A percentile compares a stretch with the other conserved stretches of the same genome.
Evolutionary conservation across 2,113 vertebrate species (phyloP).

Genomic region (Pleuronectes platessa): DNA sequence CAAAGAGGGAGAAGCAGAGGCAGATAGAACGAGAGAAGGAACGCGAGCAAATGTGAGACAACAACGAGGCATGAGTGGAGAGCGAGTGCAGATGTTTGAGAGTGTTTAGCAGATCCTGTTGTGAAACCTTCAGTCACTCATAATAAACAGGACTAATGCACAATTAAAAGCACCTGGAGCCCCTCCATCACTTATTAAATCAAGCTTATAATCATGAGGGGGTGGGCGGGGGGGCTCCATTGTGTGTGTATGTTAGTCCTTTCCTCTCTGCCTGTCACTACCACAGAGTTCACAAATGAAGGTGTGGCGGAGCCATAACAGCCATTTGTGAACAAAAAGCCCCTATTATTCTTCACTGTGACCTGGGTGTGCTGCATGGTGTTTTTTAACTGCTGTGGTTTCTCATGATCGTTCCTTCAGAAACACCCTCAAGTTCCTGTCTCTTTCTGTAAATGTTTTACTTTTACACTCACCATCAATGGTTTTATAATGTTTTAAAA

Average conservation of each 20-base stretch:
- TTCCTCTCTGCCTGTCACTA: conserved; percentile 43
- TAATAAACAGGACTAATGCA: conserved; percentile 64
- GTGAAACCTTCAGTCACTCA: conserved; percentile 52
- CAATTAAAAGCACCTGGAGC: conserved; percentile 73
- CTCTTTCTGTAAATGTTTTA: too few species aligned
- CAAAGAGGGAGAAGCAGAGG: background rate
- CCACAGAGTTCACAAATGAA: conserved; percentile 64
- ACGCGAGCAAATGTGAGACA: background rate
- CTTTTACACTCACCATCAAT: background rate
- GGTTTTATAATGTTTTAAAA: background rate
- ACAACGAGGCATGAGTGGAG: conserved; percentile 17
- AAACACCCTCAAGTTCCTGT: too few species aligned
- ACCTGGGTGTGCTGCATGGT: conserved; percentile 9
- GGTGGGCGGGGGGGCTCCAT: conserved; percentile 10
- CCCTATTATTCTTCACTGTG: conserved; percentile 31
- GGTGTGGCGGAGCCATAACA: conserved; percentile 60
- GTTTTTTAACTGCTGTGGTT: too few species aligned
- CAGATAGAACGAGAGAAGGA: background rate
- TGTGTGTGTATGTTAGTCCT: conserved; percentile 10
- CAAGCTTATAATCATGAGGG: conserved; percentile 54
- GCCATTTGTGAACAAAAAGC: conserved; percentile 47
- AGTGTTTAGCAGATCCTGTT: conserved; percentile 50
- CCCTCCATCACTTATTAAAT: conserved; percentile 58
- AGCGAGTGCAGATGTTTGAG: conserved; percentile 49
- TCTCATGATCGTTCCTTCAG: too few species aligned